These are phyloP conservation scores for Wiebesia pumilae DNA, from an alignment of 1,140 invertebrate genomes.

Conservation along the genomic window DNA sequence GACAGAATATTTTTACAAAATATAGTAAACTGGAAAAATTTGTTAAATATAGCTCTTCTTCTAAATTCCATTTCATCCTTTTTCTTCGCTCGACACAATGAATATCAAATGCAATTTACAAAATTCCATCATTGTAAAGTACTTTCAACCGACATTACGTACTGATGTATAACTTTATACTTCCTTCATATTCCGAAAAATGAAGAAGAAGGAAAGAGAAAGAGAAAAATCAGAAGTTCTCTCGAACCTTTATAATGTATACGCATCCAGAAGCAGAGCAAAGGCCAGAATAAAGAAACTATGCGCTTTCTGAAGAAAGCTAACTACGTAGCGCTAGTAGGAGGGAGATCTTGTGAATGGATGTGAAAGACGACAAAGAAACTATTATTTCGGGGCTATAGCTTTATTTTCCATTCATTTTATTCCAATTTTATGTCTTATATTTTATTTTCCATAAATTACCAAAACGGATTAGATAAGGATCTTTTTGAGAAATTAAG, in stretches of 20 bases:
- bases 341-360: slow-evolving; percentile 38
- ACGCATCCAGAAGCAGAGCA: slow-evolving; percentile 3
- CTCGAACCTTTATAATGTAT: neutral
- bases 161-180: slow-evolving; percentile 16
- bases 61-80: neutral
- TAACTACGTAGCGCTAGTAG: neutral
- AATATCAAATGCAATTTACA: slow-evolving; percentile 1
- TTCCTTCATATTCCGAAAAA: neutral
- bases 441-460: neutral
- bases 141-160: neutral
- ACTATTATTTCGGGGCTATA: neutral
- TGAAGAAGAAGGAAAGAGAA: neutral
- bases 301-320: slow-evolving; percentile 10
- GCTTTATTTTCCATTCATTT: slow-evolving; percentile 24
- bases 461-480: too few species aligned
- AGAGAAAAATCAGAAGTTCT: neutral
- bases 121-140: neutral
- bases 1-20: neutral
- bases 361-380: slow-evolving; percentile 39
- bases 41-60: neutral
- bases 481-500: too few species aligned
- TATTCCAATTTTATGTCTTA: slow-evolving; percentile 4
- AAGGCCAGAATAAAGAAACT: slow-evolving; percentile 12
- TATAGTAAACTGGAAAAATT: slow-evolving; percentile 10
- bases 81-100: neutral